These are phyloP conservation scores for Melanostoma mellinum DNA, from an alignment of 2,888 invertebrate genomes.

Conservation along the genomic window DNA sequence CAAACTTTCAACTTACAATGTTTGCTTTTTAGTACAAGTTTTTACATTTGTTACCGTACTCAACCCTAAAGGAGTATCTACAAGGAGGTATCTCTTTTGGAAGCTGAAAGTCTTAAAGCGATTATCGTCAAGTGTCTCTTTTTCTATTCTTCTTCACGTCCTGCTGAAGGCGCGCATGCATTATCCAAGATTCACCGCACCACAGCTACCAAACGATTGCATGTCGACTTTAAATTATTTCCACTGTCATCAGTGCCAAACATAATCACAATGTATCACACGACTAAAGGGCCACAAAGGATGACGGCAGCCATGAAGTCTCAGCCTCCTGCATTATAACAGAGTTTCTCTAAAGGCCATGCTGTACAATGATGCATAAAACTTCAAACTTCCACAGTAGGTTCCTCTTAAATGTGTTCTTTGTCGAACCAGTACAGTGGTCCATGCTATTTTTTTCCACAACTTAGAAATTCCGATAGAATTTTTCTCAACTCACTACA, in stretches of 20 bases:
- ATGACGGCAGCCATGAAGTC: constrained; percentile 40
- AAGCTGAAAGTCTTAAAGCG: constrained; percentile 34
- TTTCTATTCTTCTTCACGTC: neutral
- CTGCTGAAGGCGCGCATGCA: neutral
- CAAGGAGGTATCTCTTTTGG: neutral
- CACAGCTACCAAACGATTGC: constrained; percentile 33
- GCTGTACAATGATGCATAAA: constrained; percentile 41
- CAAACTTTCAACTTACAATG: too few relatives aligned
- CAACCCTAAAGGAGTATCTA: too few relatives aligned
- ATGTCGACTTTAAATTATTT: constrained; percentile 64
- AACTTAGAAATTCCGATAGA: too few relatives aligned
- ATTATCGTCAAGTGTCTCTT: constrained; percentile 54
- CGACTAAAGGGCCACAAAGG: constrained; percentile 56
- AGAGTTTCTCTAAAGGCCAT: constrained; percentile 42
- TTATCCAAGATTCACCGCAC: neutral
- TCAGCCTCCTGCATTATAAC: constrained; percentile 39
- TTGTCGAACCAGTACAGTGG: constrained; percentile 22
- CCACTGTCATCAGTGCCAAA: constrained; percentile 62
- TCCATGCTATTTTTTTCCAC: too few relatives aligned
- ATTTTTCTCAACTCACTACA: too few relatives aligned
- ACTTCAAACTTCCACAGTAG: constrained; percentile 27
- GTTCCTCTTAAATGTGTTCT: neutral
- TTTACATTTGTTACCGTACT: too few relatives aligned
- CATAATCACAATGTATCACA: constrained; percentile 66
- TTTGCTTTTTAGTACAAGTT: too few relatives aligned